Base-by-base conservation (phyloP, 2,888 invertebrate species). In the Phorcus lineatus region DNA sequence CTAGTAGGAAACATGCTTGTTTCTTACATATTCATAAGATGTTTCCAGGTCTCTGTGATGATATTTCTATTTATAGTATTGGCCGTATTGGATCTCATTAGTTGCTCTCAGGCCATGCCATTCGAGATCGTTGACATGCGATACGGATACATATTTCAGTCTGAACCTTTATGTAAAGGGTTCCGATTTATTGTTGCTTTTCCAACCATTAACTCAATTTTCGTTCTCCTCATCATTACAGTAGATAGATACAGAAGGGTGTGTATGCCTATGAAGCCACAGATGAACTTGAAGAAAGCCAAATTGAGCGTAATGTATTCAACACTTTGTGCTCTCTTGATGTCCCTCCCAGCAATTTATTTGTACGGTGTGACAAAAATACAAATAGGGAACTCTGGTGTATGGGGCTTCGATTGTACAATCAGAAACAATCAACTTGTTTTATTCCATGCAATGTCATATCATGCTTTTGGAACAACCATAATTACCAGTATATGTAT, bases 101-200 rank as follows among this genome's bases (percentile, higher is more conserved):
- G 84, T 75, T 89, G 89, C 70, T 31, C 82, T 2, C 66, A 89
- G 0, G 86, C 84, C 16, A 88, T 89, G 74, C 90, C 90, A 0
- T 86, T 86, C 24, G 89, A 89, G 52, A 87, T 90, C 11, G 83
- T 85, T 11, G 89, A 90, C 77, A 82, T 90, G 80, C 67, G 87
- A n/a, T 87, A 81, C 55, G 86, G 83, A 16, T 88, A 83, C 54
- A 85, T 82, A 7, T 90, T 86, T 74, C 84, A 85, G 22, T 87
- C 84, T 13, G 86, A 75, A 9, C 54, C 74, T 0, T 85, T 87
- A 1, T 90, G 90, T 78, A 89, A 88, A 77, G 74, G 86, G 0
- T 82, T 88, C 17, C 79, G 82, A n/a, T 80, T 80, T 52, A 47
- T 87, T 16, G 83, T 85, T 6, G 82, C 86, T 67, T 87, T 88